Evolutionary conservation across 2,113 vertebrate genomes (phyloP).

Genomic region (Megaceryle torquata): DNA sequence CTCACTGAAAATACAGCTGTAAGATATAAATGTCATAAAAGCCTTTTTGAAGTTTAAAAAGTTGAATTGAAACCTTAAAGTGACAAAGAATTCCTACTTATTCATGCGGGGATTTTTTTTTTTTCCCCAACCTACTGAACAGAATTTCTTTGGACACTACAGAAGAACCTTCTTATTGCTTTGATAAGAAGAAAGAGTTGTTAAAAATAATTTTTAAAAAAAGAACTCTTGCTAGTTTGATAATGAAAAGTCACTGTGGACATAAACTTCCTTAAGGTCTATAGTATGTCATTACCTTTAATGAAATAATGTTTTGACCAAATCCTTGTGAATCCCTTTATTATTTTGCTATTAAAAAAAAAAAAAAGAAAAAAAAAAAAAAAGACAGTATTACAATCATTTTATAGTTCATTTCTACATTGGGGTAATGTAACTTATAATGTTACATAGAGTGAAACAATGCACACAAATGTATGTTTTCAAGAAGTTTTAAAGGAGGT

Average conservation of each 20-base stretch:
- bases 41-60: neutral
- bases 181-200: neutral
- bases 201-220: neutral
- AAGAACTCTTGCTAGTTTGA: neutral
- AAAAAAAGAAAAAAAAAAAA: too few species aligned
- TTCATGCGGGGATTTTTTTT: neutral
- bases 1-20: neutral
- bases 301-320: neutral
- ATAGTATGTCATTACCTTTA: neutral
- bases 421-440: neutral
- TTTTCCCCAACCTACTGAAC: neutral
- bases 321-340: neutral
- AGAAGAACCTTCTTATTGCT: neutral
- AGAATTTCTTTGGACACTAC: neutral
- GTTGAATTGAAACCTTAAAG: neutral
- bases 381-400: neutral
- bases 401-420: neutral
- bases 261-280: neutral
- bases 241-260: neutral
- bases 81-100: neutral
- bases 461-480: neutral
- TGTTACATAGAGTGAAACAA: neutral
- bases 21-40: neutral
- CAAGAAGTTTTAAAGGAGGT: neutral
- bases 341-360: neutral